Evolutionary conservation across 2,113 vertebrate species (phyloP), one percentile per base, ranked within the genome.

Genomic region (Sminthopsis crassicaudata): DNA sequence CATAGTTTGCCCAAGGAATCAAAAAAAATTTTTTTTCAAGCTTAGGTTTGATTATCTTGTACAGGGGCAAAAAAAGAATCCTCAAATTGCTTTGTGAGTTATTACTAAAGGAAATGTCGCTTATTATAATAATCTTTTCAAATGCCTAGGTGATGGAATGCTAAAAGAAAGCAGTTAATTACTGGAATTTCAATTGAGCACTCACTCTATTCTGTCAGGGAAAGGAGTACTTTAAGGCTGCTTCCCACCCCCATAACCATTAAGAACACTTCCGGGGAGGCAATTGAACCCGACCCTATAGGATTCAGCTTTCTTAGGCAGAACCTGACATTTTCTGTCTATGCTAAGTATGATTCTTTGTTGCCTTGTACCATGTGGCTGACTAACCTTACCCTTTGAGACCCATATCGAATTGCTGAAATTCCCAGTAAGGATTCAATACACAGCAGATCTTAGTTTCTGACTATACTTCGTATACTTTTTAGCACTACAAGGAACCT

Each of bases 251-350:
- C 24, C 50, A 14, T 0, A 7, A 30, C 48, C 53, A 16, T 14
- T 36, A 89, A 95, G 53, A 51, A 27, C 76, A 24, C 84, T 0
- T 51, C 26, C 67, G 4, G n/a, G 67, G 67, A 42, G n/a, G 19
- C 19, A 84, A 84, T 42, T 42, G 67, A 84, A 23, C 14, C 1
- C 6, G n/a, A 7, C 19, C 67, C 36, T 84, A 42, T 7, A 22
- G n/a, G 67, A 84, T 42, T 42, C 19, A 84, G n/a, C 67, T 42
- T 84, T 84, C 16, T 76, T 4, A 67, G 60, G 30, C 30, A 67
- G 60, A 51, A 92, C 91, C 24, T 2, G 46, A 51, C 0, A 0
- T 8, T 0, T 1, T 25, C 16, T n/a, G 0, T 12, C 48, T 3
- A 0, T 27, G 53, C 22, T 25, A 11, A 1, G 60, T 3, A 5